Evolutionary conservation across 2,888 invertebrate species (phyloP).

Genomic region (Gandaritis pyraliata): DNA sequence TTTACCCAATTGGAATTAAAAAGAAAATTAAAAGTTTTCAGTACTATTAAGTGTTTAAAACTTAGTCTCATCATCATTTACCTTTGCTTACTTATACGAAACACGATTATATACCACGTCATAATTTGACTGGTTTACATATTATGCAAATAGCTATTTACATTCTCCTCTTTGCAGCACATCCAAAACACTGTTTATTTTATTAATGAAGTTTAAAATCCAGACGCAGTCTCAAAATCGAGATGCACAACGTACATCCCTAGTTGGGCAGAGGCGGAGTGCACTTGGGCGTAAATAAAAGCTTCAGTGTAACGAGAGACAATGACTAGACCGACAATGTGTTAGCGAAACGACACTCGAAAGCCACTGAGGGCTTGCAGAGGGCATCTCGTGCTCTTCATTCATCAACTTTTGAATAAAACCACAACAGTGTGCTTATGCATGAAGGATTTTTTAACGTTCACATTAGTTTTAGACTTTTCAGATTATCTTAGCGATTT

Average conservation of each 20-base stretch:
- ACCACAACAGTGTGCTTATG: constrained; percentile 18
- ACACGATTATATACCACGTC: too few species aligned
- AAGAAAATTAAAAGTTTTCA: too few species aligned
- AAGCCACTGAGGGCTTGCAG: constrained; percentile 63
- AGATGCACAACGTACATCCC: constrained; percentile 8
- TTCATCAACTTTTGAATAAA: constrained; percentile 27
- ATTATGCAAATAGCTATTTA: too few species aligned
- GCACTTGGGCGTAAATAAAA: constrained; percentile 84
- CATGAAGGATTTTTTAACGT: constrained; percentile 3
- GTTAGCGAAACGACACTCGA: constrained; percentile 76
- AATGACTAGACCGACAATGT: constrained; percentile 79
- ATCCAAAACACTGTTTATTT: too few species aligned
- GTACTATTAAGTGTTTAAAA: too few species aligned
- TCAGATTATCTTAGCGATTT: too few species aligned
- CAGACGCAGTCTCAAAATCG: not conserved
- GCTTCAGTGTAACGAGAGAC: constrained; percentile 78
- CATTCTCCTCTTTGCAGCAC: too few species aligned
- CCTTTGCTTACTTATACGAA: too few species aligned
- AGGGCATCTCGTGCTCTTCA: constrained; percentile 49
- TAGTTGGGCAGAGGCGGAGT: constrained; percentile 68
- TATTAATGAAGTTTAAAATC: too few species aligned
- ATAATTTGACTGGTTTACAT: too few species aligned
- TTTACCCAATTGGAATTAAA: too few species aligned
- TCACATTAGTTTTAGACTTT: not conserved
- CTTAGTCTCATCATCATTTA: too few species aligned